Evolutionary conservation across 2,888 invertebrate species (phyloP).

Genomic region (Junonia oenone): DNA sequence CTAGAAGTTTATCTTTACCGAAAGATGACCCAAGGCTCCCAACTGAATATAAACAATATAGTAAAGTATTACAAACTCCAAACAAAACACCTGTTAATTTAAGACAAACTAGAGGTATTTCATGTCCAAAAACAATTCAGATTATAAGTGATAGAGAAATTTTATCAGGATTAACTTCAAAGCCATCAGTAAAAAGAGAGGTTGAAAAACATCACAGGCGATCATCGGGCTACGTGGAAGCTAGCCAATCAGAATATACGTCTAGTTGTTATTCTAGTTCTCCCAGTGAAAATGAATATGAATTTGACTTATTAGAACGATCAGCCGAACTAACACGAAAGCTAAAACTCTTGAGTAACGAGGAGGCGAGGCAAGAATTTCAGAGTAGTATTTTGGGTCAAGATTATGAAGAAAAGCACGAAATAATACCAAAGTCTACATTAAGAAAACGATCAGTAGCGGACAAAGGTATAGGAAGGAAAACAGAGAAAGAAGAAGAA

Average conservation of each 20-base stretch:
- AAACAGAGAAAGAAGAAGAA: slow-evolving; percentile 39
- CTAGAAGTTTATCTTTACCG: slow-evolving; percentile 72
- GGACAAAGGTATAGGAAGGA: slow-evolving; percentile 37
- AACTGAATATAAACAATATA: slow-evolving; percentile 51
- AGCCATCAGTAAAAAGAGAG: slow-evolving; percentile 54
- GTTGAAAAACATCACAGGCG: slow-evolving; percentile 54
- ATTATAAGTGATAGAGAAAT: slow-evolving; percentile 74
- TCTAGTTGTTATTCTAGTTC: slow-evolving; percentile 75
- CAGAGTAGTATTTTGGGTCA: slow-evolving; percentile 41
- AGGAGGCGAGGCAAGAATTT: slow-evolving; percentile 53
- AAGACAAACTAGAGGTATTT: slow-evolving; percentile 60
- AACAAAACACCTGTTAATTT: slow-evolving; percentile 64
- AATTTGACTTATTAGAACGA: slow-evolving; percentile 68
- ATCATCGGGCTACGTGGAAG: slow-evolving; percentile 71
- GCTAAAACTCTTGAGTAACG: slow-evolving; percentile 61
- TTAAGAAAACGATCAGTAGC: slow-evolving; percentile 53
- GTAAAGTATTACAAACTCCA: slow-evolving; percentile 77
- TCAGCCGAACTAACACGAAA: slow-evolving; percentile 69
- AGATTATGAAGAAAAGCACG: slow-evolving; percentile 33
- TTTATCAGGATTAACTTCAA: slow-evolving; percentile 68
- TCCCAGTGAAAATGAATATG: slow-evolving; percentile 74
- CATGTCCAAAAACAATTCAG: slow-evolving; percentile 75
- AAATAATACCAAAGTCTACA: slow-evolving; percentile 38
- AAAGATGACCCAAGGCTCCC: slow-evolving; percentile 68
- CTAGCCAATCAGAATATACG: slow-evolving; percentile 74